phyloP scores from a whole-genome alignment of 1,140 invertebrate species.

The Bombus polaris region DNA sequence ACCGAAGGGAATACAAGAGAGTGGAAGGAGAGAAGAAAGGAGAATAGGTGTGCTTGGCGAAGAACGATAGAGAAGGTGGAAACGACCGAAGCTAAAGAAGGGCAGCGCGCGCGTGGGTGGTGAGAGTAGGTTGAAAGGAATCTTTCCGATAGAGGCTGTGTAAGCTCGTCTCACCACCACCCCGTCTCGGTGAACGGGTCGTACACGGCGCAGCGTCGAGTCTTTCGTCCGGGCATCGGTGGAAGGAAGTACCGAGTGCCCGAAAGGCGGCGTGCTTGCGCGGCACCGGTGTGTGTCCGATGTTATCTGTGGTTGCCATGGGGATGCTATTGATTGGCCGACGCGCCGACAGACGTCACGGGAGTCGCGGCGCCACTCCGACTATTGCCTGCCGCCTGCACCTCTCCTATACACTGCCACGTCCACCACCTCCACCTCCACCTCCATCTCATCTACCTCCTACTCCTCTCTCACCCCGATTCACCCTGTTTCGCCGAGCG shows the following conservation, averaged over 20 bases:
- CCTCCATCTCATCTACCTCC: slow-evolving; percentile 11
- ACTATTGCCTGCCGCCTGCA: slow-evolving; percentile 77
- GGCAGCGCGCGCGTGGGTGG: neutral
- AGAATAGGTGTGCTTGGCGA: slow-evolving; percentile 3
- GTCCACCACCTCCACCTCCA: slow-evolving; percentile 48
- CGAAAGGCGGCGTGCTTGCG: slow-evolving; percentile 68
- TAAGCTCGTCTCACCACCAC: slow-evolving; percentile 1
- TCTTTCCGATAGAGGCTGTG: slow-evolving; percentile 48
- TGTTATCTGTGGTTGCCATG: slow-evolving; percentile 84
- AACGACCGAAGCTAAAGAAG: slow-evolving; percentile 23
- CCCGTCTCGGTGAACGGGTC: slow-evolving; percentile 2
- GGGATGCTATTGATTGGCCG: slow-evolving; percentile 83
- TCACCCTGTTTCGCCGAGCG: slow-evolving; percentile 40
- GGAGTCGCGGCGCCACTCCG: slow-evolving; percentile 82
- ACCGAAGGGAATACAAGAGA: too few species aligned
- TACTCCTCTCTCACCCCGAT: slow-evolving; percentile 39
- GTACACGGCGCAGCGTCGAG: slow-evolving; percentile 19
- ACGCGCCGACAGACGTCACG: slow-evolving; percentile 83
- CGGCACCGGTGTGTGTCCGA: slow-evolving; percentile 79
- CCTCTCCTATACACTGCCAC: slow-evolving; percentile 41
- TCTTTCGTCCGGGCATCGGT: slow-evolving; percentile 53
- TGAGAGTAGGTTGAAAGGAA: slow-evolving; percentile 36
- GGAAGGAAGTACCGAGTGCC: slow-evolving; percentile 64
- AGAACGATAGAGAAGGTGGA: slow-evolving; percentile 22
- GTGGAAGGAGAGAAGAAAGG: neutral